phyloP scores from a whole-genome alignment of 2,888 invertebrate species.

The Sinodicranocentrus sp. region DNA sequence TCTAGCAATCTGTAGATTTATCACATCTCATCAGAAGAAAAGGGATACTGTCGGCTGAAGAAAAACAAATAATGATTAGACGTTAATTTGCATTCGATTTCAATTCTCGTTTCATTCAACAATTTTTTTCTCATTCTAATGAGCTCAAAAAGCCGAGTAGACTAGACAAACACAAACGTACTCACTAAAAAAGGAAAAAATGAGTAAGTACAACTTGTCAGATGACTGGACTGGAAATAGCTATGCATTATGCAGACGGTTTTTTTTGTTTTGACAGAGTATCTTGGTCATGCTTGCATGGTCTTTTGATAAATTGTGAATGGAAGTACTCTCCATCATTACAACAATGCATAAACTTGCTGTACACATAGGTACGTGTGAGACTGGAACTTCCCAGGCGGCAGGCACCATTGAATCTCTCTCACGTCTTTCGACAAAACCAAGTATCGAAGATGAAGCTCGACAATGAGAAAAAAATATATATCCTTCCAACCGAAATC shows the following conservation, averaged over 20 bases:
- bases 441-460: not conserved
- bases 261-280: constrained; percentile 52
- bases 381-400: constrained; percentile 44
- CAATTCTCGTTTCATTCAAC: constrained; percentile 26
- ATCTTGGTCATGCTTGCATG: constrained; percentile 54
- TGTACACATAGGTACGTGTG: constrained; percentile 4
- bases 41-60: constrained; percentile 55
- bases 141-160: constrained; percentile 19
- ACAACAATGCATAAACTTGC: constrained; percentile 1
- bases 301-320: constrained; percentile 49
- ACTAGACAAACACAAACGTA: not conserved
- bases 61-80: constrained; percentile 65
- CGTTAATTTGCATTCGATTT: constrained; percentile 63
- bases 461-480: constrained; percentile 33
- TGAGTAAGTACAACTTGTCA: constrained; percentile 47
- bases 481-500: constrained; percentile 40
- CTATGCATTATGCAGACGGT: no score
- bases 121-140: constrained; percentile 36
- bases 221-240: no score
- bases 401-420: constrained; percentile 47
- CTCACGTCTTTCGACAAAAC: not conserved
- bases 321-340: constrained; percentile 53
- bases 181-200: constrained; percentile 37
- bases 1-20: constrained; percentile 33
- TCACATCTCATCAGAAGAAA: constrained; percentile 49